These are phyloP conservation scores for Pandemis corylana DNA, from an alignment of 2,888 invertebrate species.

Conservation along the genomic window DNA sequence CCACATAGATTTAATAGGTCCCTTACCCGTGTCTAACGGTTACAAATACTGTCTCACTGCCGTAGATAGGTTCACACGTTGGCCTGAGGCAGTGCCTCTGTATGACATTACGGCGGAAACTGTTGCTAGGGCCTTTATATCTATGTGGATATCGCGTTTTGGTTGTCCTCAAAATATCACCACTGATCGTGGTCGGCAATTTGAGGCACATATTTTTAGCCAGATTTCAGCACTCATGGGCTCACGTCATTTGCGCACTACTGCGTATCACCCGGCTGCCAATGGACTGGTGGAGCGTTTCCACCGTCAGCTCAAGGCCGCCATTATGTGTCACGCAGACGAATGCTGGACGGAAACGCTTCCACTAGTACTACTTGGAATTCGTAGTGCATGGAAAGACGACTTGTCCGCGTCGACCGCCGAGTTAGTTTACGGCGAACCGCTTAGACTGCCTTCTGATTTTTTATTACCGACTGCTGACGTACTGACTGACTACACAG, in stretches of 20 bases:
- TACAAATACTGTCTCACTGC: conserved; percentile 4
- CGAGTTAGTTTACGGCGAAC: background rate
- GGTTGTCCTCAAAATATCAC: no score
- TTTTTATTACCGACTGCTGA: background rate
- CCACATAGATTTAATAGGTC: conserved; percentile 4
- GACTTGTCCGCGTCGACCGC: conserved; percentile 1
- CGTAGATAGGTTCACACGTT: conserved; percentile 2
- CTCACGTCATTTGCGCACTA: background rate
- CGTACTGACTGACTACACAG: conserved; percentile 1
- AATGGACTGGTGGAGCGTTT: conserved; percentile 1
- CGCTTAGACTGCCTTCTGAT: background rate
- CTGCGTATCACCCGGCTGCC: conserved; percentile 3
- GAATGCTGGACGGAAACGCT: background rate
- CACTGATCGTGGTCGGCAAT: background rate
- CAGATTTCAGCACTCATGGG: background rate
- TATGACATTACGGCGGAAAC: background rate
- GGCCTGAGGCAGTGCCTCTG: conserved; percentile 7
- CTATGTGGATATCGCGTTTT: no score
- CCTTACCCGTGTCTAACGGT: conserved; percentile 1
- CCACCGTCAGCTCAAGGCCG: background rate
- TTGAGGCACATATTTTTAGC: background rate
- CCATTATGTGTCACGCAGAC: background rate
- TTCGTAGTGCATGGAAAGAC: conserved; percentile 1
- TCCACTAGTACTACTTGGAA: background rate
- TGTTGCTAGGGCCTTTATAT: background rate